Percentiles rank a stretch among this genome's conserved stretches.
Evolutionary conservation across 2,888 invertebrate genomes (phyloP).

Genomic region (Phymatocera aterrima): DNA sequence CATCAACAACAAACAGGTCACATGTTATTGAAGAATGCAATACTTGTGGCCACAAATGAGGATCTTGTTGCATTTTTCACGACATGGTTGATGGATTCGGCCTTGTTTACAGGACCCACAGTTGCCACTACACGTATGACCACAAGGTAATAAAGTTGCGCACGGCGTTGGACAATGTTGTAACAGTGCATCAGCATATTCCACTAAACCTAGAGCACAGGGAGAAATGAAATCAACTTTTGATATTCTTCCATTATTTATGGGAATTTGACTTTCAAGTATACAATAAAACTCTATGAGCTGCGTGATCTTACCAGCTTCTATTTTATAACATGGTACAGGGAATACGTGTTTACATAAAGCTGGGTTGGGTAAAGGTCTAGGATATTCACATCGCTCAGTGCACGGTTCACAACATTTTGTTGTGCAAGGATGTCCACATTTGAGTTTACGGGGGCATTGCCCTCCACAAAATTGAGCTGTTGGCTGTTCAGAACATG

Average conservation of each 20-base stretch:
- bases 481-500: conserved; percentile 71
- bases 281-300: not conserved
- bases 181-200: conserved; percentile 62
- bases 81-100: conserved; percentile 79
- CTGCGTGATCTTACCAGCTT: conserved; percentile 53
- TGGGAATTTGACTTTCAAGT: not conserved
- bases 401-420: conserved; percentile 22
- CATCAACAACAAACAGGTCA: not conserved
- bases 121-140: conserved; percentile 76
- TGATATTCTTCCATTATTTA: not conserved
- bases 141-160: conserved; percentile 73
- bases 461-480: conserved; percentile 68
- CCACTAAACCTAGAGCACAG: conserved; percentile 46
- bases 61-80: conserved; percentile 76
- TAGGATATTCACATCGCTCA: conserved; percentile 70
- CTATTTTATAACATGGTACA: conserved; percentile 72
- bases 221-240: not conserved
- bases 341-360: conserved; percentile 76
- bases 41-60: conserved; percentile 81
- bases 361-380: conserved; percentile 71
- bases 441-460: conserved; percentile 75
- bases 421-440: conserved; percentile 76
- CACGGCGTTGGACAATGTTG: conserved; percentile 75
- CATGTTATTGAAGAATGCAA: conserved; percentile 42
- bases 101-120: conserved; percentile 79